Evolutionary conservation across 2,113 vertebrate species (phyloP), one percentile per base, ranked within the genome.

Genomic region (Emydura subglobosa): DNA sequence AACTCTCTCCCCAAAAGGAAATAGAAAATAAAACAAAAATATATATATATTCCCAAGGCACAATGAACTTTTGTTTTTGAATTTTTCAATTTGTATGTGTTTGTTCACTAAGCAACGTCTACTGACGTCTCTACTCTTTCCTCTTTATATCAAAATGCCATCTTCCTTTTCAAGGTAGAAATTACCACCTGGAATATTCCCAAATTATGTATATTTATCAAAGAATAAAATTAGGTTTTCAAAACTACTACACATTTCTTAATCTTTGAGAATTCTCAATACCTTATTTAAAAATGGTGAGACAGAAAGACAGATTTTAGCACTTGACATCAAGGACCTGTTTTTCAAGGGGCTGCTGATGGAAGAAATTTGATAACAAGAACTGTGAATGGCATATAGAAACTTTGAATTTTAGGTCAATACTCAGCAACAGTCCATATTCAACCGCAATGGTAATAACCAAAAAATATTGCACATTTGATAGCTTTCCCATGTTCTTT

Each of bases 41-140:
- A 97, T 88, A 72, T 39, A 78, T 65, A 49, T 61, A 57, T 50
- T 95, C 88, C 87, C 91, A 82, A 44, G 79, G 78, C 44, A 84
- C 3, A 25, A 9, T 12, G 31, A 90, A 94, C 19, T 83, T 44
- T 84, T 55, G 83, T 84, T 12, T 89, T 89, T 89, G 87, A 42
- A 95, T 83, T 50, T 94, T 87, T 86, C 17, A 1, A 47, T 96
- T 87, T 95, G 53, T 85, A 92, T 89, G 72, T 80, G 85, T 49
- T 91, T 82, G 34, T 57, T 86, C 85, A 87, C 7, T 1, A 16
- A 94, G 47, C 72, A 85, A 31, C 88, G 53, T 44, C 78, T n/a
- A 24, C 82, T 80, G 80, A 88, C 85, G 78, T 89, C 80, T 87
- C 91, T 80, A 91, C 27, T 13, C 49, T 25, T 76, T 72, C 86